Conservation (phyloP, 2,113 vertebrate genomes). For the Furnarius figulus region DNA sequence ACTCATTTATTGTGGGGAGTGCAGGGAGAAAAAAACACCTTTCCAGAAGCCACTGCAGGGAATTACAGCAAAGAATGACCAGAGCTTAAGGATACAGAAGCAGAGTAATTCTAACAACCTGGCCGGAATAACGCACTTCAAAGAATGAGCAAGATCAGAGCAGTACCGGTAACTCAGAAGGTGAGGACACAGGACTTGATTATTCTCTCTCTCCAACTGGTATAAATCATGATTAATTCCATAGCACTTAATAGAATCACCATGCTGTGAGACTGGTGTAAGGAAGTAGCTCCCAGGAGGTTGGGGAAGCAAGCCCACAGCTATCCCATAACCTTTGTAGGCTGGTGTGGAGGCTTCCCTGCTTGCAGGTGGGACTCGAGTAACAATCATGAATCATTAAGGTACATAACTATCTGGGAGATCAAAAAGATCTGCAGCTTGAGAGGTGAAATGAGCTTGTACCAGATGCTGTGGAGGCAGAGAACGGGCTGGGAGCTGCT, state of each 20-base stretch:
- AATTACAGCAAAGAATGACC: slow-evolving; percentile 39
- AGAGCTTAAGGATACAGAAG: neutral
- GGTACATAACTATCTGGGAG: neutral
- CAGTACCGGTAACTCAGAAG: neutral
- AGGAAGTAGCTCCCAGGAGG: neutral
- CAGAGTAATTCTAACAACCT: slow-evolving; percentile 2
- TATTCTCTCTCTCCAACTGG: neutral
- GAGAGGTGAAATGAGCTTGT: neutral
- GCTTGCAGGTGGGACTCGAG: slow-evolving; percentile 15
- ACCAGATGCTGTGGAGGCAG: neutral
- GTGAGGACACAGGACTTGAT: neutral
- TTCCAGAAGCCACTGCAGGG: slow-evolving; percentile 31
- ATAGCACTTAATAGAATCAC: neutral
- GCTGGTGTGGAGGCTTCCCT: neutral
- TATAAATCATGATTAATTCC: slow-evolving; percentile 27
- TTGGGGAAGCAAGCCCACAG: neutral
- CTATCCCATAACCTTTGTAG: neutral
- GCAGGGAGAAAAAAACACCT: slow-evolving; percentile 43
- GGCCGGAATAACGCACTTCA: neutral
- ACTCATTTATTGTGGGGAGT: slow-evolving; percentile 47
- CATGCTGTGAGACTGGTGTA: neutral
- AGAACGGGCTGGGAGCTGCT: neutral
- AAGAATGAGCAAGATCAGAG: neutral
- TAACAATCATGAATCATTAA: slow-evolving; percentile 40
- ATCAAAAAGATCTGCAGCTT: neutral